Evolutionary conservation across 2,797 vertebrate species (phyloP).

Genomic region (Echeneis naucrates): DNA sequence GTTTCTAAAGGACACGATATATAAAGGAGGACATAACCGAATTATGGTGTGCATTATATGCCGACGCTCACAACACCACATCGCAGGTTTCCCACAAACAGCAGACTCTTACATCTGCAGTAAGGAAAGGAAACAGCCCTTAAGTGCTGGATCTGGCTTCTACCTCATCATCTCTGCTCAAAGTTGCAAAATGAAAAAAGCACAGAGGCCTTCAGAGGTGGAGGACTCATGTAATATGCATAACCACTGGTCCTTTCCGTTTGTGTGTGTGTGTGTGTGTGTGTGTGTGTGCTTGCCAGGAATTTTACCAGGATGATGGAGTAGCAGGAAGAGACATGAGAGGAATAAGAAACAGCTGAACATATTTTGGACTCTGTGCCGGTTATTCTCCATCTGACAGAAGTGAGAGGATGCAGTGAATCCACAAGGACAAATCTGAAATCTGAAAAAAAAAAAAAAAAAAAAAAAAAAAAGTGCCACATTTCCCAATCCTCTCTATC

Average conservation of each 20-base stretch:
- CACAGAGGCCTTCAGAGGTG: conserved; percentile 73
- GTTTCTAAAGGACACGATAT: conserved; percentile 38
- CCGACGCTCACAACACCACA: conserved; percentile 11
- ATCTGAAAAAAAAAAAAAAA: not conserved
- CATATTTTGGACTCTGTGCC: conserved; percentile 34
- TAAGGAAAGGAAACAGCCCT: conserved; percentile 44
- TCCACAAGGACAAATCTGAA: conserved; percentile 42
- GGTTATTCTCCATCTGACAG: conserved; percentile 42
- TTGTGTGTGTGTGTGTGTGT: conserved; percentile 47
- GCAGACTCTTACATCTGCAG: conserved; percentile 32
- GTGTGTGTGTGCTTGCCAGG: conserved; percentile 27
- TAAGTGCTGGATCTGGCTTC: conserved; percentile 65
- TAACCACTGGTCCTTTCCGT: conserved; percentile 59
- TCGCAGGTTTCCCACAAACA: conserved; percentile 39
- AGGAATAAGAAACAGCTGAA: conserved; percentile 63
- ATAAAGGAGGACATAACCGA: conserved; percentile 31
- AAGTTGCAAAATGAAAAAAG: conserved; percentile 69
- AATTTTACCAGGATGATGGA: conserved; percentile 67
- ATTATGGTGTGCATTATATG: conserved; percentile 39
- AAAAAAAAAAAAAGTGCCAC: conserved; percentile 9
- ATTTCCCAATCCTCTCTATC: conserved; percentile 23
- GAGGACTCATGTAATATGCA: conserved; percentile 81
- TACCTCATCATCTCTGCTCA: conserved; percentile 68
- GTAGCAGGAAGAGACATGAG: conserved; percentile 51
- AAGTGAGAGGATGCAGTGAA: conserved; percentile 26